phyloP scores from a whole-genome alignment of 2,888 invertebrate species.

The Drosophila fungiperda region DNA sequence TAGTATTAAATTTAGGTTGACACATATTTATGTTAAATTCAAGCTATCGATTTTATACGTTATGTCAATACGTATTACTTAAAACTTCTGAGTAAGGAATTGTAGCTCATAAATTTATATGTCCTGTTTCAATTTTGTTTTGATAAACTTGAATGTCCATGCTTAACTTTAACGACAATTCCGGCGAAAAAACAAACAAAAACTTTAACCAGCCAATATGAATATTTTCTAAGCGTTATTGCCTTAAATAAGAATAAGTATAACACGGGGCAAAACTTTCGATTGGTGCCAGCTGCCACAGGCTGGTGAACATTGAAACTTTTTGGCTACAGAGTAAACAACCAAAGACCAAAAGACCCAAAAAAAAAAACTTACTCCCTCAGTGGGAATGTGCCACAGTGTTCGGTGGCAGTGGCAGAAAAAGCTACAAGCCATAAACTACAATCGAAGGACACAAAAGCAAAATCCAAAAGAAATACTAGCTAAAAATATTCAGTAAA shows the following conservation, averaged over 20 bases:
- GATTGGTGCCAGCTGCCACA: constrained; percentile 71
- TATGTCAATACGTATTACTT: neutral
- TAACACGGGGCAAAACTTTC: constrained; percentile 44
- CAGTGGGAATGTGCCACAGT: neutral
- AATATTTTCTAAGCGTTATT: constrained; percentile 40
- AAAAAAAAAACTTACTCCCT: constrained; percentile 27
- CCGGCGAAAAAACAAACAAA: constrained; percentile 28
- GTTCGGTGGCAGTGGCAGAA: neutral
- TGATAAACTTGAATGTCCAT: constrained; percentile 8
- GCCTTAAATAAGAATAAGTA: constrained; percentile 55
- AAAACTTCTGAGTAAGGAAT: neutral
- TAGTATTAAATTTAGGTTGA: neutral
- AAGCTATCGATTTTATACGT: neutral
- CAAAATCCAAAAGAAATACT: constrained; percentile 13
- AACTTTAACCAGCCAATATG: constrained; percentile 34
- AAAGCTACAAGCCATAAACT: constrained; percentile 61
- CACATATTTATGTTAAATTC: neutral
- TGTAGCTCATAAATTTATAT: constrained; percentile 2
- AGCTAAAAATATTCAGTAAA: constrained; percentile 6
- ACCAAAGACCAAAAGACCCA: constrained; percentile 45
- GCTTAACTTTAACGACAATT: constrained; percentile 30
- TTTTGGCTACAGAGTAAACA: constrained; percentile 65
- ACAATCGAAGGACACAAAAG: constrained; percentile 62
- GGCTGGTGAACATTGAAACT: constrained; percentile 66
- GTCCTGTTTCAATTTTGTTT: constrained; percentile 1